Percentiles rank a stretch among this genome's conserved stretches.
Conservation (phyloP, 1,140 invertebrate species). For the Aphelinus atriplicis region DNA sequence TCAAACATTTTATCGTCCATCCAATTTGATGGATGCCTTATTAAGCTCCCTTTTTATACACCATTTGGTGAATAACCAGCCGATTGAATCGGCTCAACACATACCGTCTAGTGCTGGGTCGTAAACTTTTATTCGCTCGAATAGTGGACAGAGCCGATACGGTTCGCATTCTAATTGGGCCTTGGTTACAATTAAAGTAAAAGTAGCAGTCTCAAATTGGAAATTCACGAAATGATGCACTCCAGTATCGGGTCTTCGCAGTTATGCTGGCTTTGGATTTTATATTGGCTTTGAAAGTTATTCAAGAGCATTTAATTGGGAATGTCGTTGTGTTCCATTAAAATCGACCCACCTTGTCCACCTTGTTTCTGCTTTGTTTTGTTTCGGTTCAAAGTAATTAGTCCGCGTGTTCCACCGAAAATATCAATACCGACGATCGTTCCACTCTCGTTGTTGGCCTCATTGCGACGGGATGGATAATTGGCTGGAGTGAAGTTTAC, state of each 20-base stretch:
- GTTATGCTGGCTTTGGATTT: conserved; percentile 21
- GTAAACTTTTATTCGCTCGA: neutral
- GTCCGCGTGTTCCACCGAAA: neutral
- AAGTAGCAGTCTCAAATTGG: conserved; percentile 20
- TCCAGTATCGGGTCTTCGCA: neutral
- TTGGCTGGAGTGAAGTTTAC: too few relatives aligned
- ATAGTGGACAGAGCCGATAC: neutral
- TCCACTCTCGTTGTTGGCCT: neutral
- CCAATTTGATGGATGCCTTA: too few relatives aligned
- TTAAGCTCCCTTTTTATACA: too few relatives aligned
- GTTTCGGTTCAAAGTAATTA: conserved; percentile 5
- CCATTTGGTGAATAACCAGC: too few relatives aligned
- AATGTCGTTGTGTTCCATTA: neutral
- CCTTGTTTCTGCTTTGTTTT: neutral
- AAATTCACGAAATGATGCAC: conserved; percentile 10
- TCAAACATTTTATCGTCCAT: too few relatives aligned
- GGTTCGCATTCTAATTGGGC: conserved; percentile 16
- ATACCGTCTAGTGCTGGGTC: neutral
- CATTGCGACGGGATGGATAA: too few relatives aligned
- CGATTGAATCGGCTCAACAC: too few relatives aligned
- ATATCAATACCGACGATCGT: neutral
- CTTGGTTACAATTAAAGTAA: conserved; percentile 21
- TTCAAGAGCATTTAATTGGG: conserved; percentile 15
- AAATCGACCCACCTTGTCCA: neutral
- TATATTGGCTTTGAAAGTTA: conserved; percentile 5